Percentiles rank a stretch among this genome's conserved stretches.
Conservation (phyloP, 2,888 invertebrate genomes). For the Argyresthia goedartella region DNA sequence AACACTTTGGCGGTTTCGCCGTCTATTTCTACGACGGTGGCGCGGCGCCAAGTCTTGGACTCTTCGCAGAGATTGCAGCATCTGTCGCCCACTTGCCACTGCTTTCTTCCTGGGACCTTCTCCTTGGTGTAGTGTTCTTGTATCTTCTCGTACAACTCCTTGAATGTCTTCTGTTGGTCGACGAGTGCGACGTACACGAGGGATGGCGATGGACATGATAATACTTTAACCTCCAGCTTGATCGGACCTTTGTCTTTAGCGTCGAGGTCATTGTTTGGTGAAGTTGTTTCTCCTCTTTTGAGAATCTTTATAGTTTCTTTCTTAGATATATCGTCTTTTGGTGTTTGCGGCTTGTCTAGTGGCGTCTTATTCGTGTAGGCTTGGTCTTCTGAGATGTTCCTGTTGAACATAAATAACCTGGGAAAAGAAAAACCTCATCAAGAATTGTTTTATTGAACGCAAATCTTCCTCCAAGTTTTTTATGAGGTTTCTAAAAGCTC, state of each 20-base stretch:
- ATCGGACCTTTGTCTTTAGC: conserved; percentile 62
- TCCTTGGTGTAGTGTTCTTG: conserved; percentile 61
- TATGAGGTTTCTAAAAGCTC: too few relatives aligned
- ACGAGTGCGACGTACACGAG: conserved; percentile 72
- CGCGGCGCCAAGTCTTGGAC: conserved; percentile 75
- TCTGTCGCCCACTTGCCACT: conserved; percentile 65
- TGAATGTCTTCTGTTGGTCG: conserved; percentile 51
- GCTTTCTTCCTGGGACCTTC: conserved; percentile 17
- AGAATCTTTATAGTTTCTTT: conserved; percentile 24
- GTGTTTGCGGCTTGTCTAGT: conserved; percentile 16
- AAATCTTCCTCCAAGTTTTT: too few relatives aligned
- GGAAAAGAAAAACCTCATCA: conserved; percentile 12
- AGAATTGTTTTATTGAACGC: neutral
- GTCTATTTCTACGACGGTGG: conserved; percentile 49
- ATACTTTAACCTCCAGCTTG: conserved; percentile 56
- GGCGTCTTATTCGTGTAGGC: conserved; percentile 33
- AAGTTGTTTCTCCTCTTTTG: conserved; percentile 15
- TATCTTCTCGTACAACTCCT: conserved; percentile 59
- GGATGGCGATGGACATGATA: conserved; percentile 67
- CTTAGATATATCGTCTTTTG: conserved; percentile 11
- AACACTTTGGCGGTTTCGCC: conserved; percentile 63
- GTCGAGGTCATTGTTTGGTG: conserved; percentile 24
- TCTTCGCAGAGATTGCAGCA: conserved; percentile 54
- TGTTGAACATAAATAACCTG: conserved; percentile 44
- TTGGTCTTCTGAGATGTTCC: conserved; percentile 28